Conservation (phyloP, 1,140 invertebrate genomes). For the Bemisia tabaci region DNA sequence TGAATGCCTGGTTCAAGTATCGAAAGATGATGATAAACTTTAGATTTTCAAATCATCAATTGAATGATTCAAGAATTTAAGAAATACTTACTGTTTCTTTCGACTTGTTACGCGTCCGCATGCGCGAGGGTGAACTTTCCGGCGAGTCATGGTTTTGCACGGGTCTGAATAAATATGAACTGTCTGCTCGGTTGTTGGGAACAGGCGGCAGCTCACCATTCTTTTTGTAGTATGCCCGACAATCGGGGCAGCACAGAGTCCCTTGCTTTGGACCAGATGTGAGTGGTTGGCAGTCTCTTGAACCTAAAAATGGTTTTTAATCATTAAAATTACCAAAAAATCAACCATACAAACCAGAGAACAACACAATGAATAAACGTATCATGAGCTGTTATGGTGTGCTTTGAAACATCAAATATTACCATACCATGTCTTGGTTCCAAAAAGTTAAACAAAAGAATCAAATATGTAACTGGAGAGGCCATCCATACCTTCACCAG, state of each 20-base stretch:
- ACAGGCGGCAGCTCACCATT: slow-evolving; percentile 58
- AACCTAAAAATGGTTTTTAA: slow-evolving; percentile 38
- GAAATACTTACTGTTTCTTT: slow-evolving; percentile 44
- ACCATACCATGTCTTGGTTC: no score
- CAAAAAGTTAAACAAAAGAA: no score
- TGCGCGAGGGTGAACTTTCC: slow-evolving; percentile 67
- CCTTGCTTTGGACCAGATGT: slow-evolving; percentile 50
- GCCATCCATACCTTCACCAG: no score
- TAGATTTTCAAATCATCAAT: no score
- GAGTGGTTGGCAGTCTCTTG: slow-evolving; percentile 59
- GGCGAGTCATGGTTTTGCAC: slow-evolving; percentile 51
- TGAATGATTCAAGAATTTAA: slow-evolving; percentile 6
- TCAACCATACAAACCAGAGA: background rate
- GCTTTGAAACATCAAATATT: no score
- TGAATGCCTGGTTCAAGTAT: no score
- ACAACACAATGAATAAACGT: no score
- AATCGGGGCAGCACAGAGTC: slow-evolving; percentile 63
- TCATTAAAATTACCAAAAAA: slow-evolving; percentile 12
- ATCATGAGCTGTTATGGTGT: no score
- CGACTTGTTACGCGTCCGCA: slow-evolving; percentile 72
- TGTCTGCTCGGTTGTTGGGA: slow-evolving; percentile 29
- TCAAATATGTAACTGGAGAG: no score
- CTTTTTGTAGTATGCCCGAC: slow-evolving; percentile 66
- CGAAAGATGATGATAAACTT: no score
- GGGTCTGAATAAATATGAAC: slow-evolving; percentile 55